Evolutionary conservation across 2,797 vertebrate species (phyloP), one percentile per base, ranked within the genome.

Genomic region (Euthynnus affinis): DNA sequence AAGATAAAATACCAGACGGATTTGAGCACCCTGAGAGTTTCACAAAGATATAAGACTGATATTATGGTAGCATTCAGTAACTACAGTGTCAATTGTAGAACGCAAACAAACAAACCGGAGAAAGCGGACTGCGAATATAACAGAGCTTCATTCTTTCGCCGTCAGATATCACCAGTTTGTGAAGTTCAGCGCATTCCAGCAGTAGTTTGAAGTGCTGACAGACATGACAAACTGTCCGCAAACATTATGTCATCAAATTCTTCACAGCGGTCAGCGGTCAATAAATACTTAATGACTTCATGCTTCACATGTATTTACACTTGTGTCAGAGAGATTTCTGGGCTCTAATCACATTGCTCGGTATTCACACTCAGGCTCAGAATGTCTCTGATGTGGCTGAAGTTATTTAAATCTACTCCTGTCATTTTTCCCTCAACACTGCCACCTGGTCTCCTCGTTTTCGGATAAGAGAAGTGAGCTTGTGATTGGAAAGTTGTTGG

Each of bases 311-410:
- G 63, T 61, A 73, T 81, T 62, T n/a, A 61, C 86, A 42, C 79
- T 85, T 56, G 49, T 80, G 74, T 90, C 88, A 79, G 32, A 76
- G 61, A 61, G 71, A 76, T 74, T 83, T 71, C 17, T 9, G 42
- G 61, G 23, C 14, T 68, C 48, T 80, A 48, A 76, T 67, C 58
- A 15, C 74, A 49, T 70, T 13, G 60, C 79, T 74, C 40, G 12
- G 72, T 51, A 4, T 81, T 83, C 81, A 71, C 88, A 86, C 79
- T 68, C 62, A 5, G 59, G 27, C 37, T 10, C 20, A 84, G 75
- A 80, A 82, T 86, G 70, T 62, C 49, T 85, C 42, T 85, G 82
- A 80, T 78, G 79, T 76, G 42, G 76, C 57, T 27, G 10, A 18
- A 78, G 81, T 68, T 86, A 84, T 88, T 89, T 85, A 18, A 70